Conservation (phyloP, 2,888 invertebrate genomes). For the Orthosia gothica region DNA sequence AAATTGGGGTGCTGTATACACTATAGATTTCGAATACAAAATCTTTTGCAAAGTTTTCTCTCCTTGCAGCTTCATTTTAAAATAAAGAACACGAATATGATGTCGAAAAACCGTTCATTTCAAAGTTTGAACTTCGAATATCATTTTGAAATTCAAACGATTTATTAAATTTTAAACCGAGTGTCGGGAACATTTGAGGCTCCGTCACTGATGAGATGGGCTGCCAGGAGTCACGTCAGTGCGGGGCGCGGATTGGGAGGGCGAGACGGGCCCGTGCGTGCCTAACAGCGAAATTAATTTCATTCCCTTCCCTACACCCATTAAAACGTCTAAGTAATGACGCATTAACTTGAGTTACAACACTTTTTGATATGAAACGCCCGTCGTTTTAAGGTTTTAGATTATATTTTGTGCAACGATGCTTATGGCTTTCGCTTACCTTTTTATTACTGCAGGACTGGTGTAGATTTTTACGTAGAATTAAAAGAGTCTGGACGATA, state of each 20-base stretch:
- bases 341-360: constrained; percentile 68
- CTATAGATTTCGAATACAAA: constrained; percentile 18
- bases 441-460: constrained; percentile 8
- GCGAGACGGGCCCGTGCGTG: constrained; percentile 74
- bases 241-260: constrained; percentile 42
- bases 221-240: constrained; percentile 69
- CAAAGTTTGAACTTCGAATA: not conserved
- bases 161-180: constrained; percentile 40
- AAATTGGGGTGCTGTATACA: constrained; percentile 9
- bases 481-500: not conserved
- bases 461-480: not conserved
- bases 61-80: constrained; percentile 15
- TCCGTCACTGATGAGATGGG: constrained; percentile 72
- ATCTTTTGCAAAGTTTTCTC: constrained; percentile 3
- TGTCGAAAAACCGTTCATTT: not conserved
- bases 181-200: constrained; percentile 50
- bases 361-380: constrained; percentile 59
- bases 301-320: constrained; percentile 75
- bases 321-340: constrained; percentile 79
- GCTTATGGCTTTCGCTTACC: constrained; percentile 3
- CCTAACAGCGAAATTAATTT: constrained; percentile 77
- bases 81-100: constrained; percentile 4
- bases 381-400: constrained; percentile 36
- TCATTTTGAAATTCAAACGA: constrained; percentile 11
- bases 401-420: constrained; percentile 42